Base-by-base conservation (phyloP, 2,888 invertebrate species). In the Amiota minor region DNA sequence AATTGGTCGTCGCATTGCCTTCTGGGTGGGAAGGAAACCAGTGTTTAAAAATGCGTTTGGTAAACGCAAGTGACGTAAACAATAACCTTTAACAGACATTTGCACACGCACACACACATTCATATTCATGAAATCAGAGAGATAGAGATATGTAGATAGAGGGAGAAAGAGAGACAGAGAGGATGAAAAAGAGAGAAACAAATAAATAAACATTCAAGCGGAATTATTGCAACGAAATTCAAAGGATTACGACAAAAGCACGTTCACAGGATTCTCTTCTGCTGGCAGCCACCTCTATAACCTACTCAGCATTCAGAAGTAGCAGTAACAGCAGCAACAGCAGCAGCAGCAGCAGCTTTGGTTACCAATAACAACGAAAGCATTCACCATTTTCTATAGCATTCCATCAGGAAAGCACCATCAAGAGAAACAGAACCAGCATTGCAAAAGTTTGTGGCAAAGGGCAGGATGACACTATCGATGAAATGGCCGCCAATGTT, bases 171-270 rank as follows among this genome's bases (percentile, higher is more conserved):
- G 53, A 9, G 23, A 50, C 1, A 3, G 47, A 45, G 62, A 35
- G 62, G 45, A 45, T 62, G 35, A 23, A 12, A 62, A 45, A 20
- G 18, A 56, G 9, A 68, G 20, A n/a, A 68, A 68, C 67, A 68
- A 68, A 68, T 82, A 83, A 84, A 85, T 83, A 83, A 84, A 83
- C 83, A 85, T 84, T 84, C 84, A 85, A 83, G 85, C 83, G 83
- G 85, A 85, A 83, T 83, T 83, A 83, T 85, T 83, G 83, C 83
- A 83, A 83, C 85, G 83, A 83, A 83, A 83, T 83, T 83, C 83
- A 85, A 83, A 83, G 83, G 83, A 83, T 83, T 83, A 83, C 83
- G 85, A 82, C 82, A 82, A 85, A 83, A 85, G 83, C 83, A 83
- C 83, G 83, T 83, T 85, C 85, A 80, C 85, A 83, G 83, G 85